Evolutionary conservation across 2,888 invertebrate genomes (phyloP).

Genomic region (Eristalis pertinax): DNA sequence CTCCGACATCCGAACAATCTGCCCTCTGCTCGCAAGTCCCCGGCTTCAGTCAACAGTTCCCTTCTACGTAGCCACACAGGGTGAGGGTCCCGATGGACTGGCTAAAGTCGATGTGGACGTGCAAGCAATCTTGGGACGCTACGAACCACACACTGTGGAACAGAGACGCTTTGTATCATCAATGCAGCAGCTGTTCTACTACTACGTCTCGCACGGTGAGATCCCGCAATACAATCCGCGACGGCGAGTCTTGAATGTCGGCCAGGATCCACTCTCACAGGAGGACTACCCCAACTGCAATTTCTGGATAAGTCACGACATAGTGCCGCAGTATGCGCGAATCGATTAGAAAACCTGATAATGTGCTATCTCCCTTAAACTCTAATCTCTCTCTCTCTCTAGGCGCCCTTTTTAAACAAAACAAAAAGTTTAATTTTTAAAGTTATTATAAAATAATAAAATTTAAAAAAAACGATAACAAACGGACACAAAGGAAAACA

Average conservation of each 20-base stretch:
- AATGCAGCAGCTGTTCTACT: conserved; percentile 91
- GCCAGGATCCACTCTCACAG: conserved; percentile 86
- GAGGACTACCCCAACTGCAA: conserved; percentile 88
- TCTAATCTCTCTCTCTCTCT: conserved; percentile 19
- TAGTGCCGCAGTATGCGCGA: conserved; percentile 89
- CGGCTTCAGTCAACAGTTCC: conserved; percentile 85
- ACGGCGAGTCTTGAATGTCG: conserved; percentile 85
- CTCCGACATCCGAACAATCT: conserved; percentile 89
- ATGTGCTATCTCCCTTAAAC: conserved; percentile 9
- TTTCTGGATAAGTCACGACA: conserved; percentile 88
- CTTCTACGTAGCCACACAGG: conserved; percentile 88
- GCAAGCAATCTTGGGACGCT: conserved; percentile 89
- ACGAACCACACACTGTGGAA: conserved; percentile 87
- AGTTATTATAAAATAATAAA: conserved; percentile 66
- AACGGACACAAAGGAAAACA: conserved; percentile 22
- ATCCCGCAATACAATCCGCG: conserved; percentile 85
- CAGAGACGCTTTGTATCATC: conserved; percentile 89
- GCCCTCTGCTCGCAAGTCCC: conserved; percentile 88
- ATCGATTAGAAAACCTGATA: conserved; percentile 83
- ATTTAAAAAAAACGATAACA: conserved; percentile 32
- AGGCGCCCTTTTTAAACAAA: conserved; percentile 54
- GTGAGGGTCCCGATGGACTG: conserved; percentile 82
- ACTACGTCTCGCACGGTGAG: conserved; percentile 90
- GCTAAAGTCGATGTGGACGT: conserved; percentile 86
- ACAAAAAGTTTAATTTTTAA: conserved; percentile 59